A percentile compares a stretch with the other conserved stretches of the same genome.
Evolutionary conservation across 2,888 invertebrate species (phyloP).

Genomic region (Palloptera scutellata): DNA sequence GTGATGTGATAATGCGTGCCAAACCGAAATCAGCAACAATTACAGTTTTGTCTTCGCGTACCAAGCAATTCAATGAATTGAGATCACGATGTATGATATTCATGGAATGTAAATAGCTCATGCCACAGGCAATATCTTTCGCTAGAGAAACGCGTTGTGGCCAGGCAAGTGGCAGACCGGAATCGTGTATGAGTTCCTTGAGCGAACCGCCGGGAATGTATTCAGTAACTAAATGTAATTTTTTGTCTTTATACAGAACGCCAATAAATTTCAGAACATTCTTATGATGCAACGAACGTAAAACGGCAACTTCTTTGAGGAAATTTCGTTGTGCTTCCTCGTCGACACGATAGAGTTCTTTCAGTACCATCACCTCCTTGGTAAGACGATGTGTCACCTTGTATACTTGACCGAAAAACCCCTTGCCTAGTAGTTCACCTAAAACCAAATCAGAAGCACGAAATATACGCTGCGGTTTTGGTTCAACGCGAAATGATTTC

Average conservation of each 20-base stretch:
- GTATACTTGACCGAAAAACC: constrained; percentile 93
- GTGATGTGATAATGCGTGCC: constrained; percentile 76
- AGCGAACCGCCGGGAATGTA: constrained; percentile 92
- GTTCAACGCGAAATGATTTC: constrained; percentile 78
- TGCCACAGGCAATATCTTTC: constrained; percentile 90
- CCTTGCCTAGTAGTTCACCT: constrained; percentile 89
- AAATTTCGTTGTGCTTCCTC: constrained; percentile 95
- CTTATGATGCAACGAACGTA: constrained; percentile 86
- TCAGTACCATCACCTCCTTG: constrained; percentile 93
- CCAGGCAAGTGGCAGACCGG: constrained; percentile 77
- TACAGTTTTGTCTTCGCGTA: constrained; percentile 88
- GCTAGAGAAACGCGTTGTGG: constrained; percentile 83
- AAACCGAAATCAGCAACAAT: constrained; percentile 96
- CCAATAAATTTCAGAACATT: constrained; percentile 93
- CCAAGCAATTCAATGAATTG: constrained; percentile 94
- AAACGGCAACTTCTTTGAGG: constrained; percentile 92
- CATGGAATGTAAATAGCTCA: constrained; percentile 93
- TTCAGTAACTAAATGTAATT: constrained; percentile 91
- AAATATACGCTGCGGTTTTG: constrained; percentile 78
- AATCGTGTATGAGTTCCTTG: constrained; percentile 83
- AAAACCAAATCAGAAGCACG: constrained; percentile 88
- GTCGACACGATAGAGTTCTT: constrained; percentile 91
- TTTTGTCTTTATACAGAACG: constrained; percentile 90
- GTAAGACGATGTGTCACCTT: constrained; percentile 91
- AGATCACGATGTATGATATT: constrained; percentile 95